phyloP scores from a whole-genome alignment of 2,888 invertebrate genomes.

The Oasisia sp. region DNA sequence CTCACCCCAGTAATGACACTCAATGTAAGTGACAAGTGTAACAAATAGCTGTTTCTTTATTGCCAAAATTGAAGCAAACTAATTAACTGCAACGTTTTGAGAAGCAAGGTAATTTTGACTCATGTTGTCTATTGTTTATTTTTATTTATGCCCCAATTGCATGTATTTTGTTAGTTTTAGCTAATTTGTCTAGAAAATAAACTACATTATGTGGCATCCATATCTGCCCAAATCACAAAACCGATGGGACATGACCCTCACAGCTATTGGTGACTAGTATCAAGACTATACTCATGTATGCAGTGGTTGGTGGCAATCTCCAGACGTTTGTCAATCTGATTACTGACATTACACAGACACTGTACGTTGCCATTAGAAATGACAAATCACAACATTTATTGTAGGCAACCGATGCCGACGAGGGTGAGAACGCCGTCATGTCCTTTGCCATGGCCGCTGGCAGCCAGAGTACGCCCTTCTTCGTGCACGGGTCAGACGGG shows the following conservation, averaged over 20 bases:
- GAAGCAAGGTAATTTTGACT: no score
- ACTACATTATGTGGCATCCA: no score
- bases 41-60: background rate
- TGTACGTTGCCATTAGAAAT: background rate
- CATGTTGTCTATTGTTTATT: no score
- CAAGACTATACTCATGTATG: no score
- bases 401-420: conserved; percentile 86
- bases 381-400: conserved; percentile 13
- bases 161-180: no score
- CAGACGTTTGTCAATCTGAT: background rate
- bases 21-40: conserved; percentile 68
- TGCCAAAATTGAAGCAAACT: background rate
- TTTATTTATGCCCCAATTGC: no score
- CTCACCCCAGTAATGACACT: conserved; percentile 83
- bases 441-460: conserved; percentile 58
- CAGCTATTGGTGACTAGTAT: no score
- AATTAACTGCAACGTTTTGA: no score
- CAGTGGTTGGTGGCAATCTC: no score
- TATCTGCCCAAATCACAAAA: no score
- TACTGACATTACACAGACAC: background rate
- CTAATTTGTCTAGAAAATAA: no score
- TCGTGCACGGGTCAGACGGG: conserved; percentile 35
- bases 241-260: no score
- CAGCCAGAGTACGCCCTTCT: conserved; percentile 74
- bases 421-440: conserved; percentile 83